phyloP scores from a whole-genome alignment of 2,113 vertebrate species.

The Heliornis fulica region DNA sequence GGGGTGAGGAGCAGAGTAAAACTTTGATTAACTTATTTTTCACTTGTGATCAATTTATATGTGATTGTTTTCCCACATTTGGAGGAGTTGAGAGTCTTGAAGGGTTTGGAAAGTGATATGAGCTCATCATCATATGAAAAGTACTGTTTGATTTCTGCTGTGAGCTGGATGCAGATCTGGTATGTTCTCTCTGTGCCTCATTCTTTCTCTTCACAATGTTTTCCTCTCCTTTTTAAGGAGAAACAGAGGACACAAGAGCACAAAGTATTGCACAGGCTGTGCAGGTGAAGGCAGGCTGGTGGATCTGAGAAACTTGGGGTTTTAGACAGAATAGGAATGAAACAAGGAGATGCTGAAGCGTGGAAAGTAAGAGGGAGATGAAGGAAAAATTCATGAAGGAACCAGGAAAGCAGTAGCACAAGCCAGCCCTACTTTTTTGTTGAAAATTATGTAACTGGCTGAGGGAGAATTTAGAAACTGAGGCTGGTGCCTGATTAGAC shows the following conservation, averaged over 20 bases:
- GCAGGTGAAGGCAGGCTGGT: background rate
- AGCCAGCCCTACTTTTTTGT: background rate
- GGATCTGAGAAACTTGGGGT: background rate
- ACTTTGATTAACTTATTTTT: background rate
- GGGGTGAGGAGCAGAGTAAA: rapidly evolving
- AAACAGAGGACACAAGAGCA: background rate
- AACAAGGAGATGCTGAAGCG: background rate
- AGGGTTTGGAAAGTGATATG: background rate
- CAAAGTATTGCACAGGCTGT: background rate
- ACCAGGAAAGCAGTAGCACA: background rate
- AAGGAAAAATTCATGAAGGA: background rate
- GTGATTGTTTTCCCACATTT: background rate
- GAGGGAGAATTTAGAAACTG: background rate
- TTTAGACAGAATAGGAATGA: background rate
- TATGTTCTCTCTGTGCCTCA: background rate
- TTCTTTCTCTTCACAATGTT: background rate
- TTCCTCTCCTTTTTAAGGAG: background rate
- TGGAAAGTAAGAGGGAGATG: background rate
- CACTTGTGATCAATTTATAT: background rate
- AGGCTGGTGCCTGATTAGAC: background rate
- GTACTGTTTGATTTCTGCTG: background rate
- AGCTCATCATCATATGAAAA: background rate
- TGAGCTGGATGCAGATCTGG: background rate
- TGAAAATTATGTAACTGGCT: background rate
- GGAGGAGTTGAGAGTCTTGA: background rate